phyloP scores from a whole-genome alignment of 2,888 invertebrate species.

The Pyralis farinalis region DNA sequence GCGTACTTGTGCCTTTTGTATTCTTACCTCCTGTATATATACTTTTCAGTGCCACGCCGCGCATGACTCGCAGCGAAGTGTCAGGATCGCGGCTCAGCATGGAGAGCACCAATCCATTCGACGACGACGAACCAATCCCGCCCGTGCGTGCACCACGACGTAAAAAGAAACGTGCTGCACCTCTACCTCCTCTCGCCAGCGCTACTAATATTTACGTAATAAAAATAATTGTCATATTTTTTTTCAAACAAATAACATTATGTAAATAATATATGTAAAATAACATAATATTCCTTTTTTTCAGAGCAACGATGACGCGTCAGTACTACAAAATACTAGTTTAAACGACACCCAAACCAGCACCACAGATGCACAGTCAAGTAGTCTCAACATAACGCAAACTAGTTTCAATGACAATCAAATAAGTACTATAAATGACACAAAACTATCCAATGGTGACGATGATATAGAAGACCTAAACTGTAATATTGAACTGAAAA shows the following conservation, averaged over 20 bases:
- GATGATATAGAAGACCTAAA: conserved; percentile 55
- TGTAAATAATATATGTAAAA: too few species aligned
- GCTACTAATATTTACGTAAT: conserved; percentile 42
- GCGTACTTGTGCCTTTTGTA: too few species aligned
- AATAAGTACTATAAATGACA: conserved; percentile 35
- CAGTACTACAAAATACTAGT: conserved; percentile 42
- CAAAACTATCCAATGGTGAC: conserved; percentile 31
- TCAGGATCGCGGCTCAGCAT: conserved; percentile 81
- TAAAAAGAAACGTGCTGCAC: conserved; percentile 84
- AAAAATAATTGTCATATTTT: conserved; percentile 5
- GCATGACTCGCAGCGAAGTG: conserved; percentile 68
- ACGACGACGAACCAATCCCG: conserved; percentile 70
- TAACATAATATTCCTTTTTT: conserved; percentile 22
- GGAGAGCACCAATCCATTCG: conserved; percentile 82
- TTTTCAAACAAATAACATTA: neutral
- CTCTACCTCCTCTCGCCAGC: conserved; percentile 58
- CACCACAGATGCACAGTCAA: conserved; percentile 9
- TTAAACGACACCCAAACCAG: conserved; percentile 29
- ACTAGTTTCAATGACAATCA: neutral
- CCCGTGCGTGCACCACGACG: conserved; percentile 77
- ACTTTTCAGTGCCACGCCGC: conserved; percentile 53
- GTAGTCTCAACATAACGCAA: conserved; percentile 33
- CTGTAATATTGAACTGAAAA: conserved; percentile 67
- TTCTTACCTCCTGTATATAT: too few species aligned
- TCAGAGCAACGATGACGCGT: conserved; percentile 50